These are phyloP conservation scores for Cephonodes hylas DNA, from an alignment of 2,888 invertebrate genomes.

Conservation along the genomic window DNA sequence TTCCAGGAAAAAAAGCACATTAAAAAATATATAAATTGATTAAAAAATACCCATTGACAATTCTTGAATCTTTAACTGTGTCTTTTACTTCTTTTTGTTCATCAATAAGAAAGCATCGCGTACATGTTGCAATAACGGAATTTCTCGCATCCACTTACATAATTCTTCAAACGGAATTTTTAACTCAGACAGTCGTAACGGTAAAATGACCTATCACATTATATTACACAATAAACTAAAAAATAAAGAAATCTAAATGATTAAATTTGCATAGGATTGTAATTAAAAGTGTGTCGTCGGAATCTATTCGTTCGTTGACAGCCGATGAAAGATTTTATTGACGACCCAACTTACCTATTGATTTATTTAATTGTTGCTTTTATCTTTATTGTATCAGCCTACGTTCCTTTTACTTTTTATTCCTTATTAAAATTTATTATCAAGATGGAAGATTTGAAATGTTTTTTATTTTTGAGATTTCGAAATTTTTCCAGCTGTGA, in stretches of 20 bases:
- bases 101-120: background rate
- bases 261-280: constrained; percentile 59
- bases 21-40: background rate
- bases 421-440: background rate
- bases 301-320: constrained; percentile 36
- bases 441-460: background rate
- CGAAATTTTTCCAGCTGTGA: background rate
- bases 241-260: constrained; percentile 38
- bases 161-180: background rate
- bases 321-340: constrained; percentile 29
- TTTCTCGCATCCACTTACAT: background rate
- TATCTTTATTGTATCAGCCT: constrained; percentile 29
- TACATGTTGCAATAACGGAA: background rate
- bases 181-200: background rate
- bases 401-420: background rate
- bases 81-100: background rate
- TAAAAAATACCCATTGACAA: background rate
- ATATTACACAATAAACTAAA: constrained; percentile 18
- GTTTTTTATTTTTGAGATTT: background rate
- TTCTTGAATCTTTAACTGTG: background rate
- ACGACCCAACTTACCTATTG: constrained; percentile 30
- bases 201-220: background rate
- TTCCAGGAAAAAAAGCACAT: too few species aligned
- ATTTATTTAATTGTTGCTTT: constrained; percentile 36
- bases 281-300: constrained; percentile 56